A percentile compares a stretch with the other conserved stretches of the same genome.
Conservation (phyloP, 92 coral and sea anemone genomes). For the Diadumene lineata region DNA sequence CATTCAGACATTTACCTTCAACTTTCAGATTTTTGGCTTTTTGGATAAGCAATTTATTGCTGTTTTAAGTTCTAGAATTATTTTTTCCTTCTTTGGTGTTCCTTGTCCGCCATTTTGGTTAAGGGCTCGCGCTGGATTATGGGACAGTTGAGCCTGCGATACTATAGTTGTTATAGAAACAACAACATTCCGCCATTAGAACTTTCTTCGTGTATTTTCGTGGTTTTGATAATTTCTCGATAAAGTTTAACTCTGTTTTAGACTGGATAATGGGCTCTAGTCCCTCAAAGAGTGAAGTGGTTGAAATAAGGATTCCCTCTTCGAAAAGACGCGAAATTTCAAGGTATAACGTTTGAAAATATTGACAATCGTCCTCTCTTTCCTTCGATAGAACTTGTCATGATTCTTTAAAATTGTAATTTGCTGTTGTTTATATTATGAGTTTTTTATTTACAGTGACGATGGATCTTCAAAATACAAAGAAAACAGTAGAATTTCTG, state of each 20-base stretch:
- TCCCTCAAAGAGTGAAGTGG: conserved; percentile 67
- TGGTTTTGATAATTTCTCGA: not conserved
- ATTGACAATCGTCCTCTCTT: too few species aligned
- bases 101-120: conserved; percentile 36
- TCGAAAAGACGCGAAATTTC: conserved; percentile 13
- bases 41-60: not conserved
- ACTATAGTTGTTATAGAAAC: conserved; percentile 27
- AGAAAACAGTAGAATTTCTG: not conserved
- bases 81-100: not conserved
- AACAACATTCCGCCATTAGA: not conserved
- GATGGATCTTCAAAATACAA: not conserved
- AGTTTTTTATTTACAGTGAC: not conserved
- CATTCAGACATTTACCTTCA: not conserved
- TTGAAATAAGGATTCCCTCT: conserved; percentile 54
- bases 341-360: too few species aligned
- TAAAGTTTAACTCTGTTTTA: not conserved
- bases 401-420: not conserved
- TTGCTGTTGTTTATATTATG: not conserved
- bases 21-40: not conserved
- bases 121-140: not conserved
- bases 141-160: conserved; percentile 18
- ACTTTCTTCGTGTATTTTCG: not conserved
- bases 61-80: not conserved
- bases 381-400: too few species aligned
- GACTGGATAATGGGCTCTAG: conserved; percentile 52